phyloP scores from a whole-genome alignment of 2,797 vertebrate species.

The Phalanger gymnotis region DNA sequence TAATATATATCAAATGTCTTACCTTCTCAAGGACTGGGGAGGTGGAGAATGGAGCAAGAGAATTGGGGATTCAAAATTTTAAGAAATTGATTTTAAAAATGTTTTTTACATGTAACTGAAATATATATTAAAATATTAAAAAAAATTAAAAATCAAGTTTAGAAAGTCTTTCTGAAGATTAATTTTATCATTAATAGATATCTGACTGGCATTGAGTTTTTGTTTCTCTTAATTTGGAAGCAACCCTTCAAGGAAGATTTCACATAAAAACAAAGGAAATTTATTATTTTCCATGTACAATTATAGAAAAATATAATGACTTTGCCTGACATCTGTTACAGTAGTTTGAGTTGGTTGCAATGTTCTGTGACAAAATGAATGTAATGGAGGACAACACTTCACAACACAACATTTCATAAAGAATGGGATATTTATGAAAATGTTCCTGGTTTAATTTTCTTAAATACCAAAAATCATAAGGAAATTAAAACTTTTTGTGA shows the following conservation, averaged over 20 bases:
- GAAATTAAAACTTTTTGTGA: background rate
- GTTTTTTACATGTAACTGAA: background rate
- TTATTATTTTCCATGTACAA: background rate
- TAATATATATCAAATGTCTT: too few relatives aligned
- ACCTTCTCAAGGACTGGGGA: background rate
- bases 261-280: background rate
- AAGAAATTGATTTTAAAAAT: background rate
- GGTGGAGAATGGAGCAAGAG: background rate
- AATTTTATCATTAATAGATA: background rate
- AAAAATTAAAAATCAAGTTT: background rate
- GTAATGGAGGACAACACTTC: background rate
- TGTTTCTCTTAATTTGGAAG: background rate
- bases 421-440: background rate
- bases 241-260: background rate
- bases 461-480: background rate
- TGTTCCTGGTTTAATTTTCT: background rate
- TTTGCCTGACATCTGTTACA: background rate
- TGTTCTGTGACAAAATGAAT: background rate
- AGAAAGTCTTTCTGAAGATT: background rate
- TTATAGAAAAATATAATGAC: background rate
- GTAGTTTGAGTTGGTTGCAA: background rate
- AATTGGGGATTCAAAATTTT: background rate
- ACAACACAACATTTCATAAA: background rate
- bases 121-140: background rate
- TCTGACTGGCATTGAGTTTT: background rate